phyloP scores from a whole-genome alignment of 2,113 vertebrate genomes.

The Nannobrachium achirus region DNA sequence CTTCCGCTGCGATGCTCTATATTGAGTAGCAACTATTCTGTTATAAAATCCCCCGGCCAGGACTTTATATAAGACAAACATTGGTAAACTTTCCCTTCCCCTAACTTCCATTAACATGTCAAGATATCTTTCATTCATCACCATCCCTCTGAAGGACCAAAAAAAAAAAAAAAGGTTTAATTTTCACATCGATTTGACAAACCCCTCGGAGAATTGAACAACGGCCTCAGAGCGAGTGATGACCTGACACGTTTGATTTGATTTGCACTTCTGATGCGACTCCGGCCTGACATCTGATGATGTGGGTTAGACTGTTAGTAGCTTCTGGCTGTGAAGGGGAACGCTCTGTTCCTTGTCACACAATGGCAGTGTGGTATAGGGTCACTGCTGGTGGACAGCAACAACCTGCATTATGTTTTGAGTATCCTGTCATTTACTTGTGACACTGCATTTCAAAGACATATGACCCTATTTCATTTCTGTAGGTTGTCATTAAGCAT shows the following conservation, averaged over 20 bases:
- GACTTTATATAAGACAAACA: background rate
- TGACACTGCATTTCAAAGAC: too few species aligned
- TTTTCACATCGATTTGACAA: slow-evolving; percentile 79
- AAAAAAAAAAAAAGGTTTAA: slow-evolving; percentile 55
- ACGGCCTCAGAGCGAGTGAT: slow-evolving; percentile 68
- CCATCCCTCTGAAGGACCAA: slow-evolving; percentile 26
- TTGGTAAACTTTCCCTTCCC: slow-evolving; percentile 27
- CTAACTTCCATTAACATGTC: slow-evolving; percentile 44
- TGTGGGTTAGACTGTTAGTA: slow-evolving; percentile 13
- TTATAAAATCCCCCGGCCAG: too few species aligned
- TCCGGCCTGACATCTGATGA: slow-evolving; percentile 44
- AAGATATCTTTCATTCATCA: slow-evolving; percentile 58
- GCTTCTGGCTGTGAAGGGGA: slow-evolving; percentile 50
- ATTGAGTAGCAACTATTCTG: too few species aligned
- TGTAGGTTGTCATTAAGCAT: too few species aligned
- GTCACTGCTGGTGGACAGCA: too few species aligned
- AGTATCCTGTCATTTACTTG: too few species aligned
- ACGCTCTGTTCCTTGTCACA: slow-evolving; percentile 36
- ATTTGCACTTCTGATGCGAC: slow-evolving; percentile 52
- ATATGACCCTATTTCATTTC: too few species aligned
- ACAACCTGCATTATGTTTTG: too few species aligned
- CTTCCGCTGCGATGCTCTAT: too few species aligned
- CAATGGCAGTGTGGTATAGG: background rate
- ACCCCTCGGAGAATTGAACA: slow-evolving; percentile 60
- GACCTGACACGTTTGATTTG: slow-evolving; percentile 51